These are phyloP conservation scores for Andrena fulva DNA, from an alignment of 2,888 invertebrate species.

Conservation along the genomic window DNA sequence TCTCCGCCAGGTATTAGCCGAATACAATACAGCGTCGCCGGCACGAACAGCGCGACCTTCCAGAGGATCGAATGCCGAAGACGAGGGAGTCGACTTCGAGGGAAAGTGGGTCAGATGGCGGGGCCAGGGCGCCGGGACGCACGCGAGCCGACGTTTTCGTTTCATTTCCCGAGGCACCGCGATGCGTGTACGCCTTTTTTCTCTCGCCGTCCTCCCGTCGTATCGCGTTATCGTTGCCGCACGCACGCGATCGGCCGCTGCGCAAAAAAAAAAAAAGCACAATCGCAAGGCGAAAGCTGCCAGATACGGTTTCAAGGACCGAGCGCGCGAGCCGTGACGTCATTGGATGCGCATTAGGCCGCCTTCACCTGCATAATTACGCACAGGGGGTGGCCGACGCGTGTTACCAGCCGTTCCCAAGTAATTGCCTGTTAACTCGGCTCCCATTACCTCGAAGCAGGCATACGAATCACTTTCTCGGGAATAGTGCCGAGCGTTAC, in stretches of 20 bases:
- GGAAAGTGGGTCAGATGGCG: conserved; percentile 54
- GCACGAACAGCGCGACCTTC: conserved; percentile 40
- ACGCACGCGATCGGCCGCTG: conserved; percentile 53
- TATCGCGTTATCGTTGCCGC: conserved; percentile 39
- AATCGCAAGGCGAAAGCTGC: not conserved
- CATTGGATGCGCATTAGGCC: conserved; percentile 27
- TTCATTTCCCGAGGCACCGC: not conserved
- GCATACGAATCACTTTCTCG: not conserved
- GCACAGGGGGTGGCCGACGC: conserved; percentile 2
- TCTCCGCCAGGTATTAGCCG: not conserved
- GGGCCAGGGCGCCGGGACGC: conserved; percentile 21
- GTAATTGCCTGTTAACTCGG: conserved; percentile 1
- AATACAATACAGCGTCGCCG: not conserved
- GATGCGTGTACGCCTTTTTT: conserved; percentile 55
- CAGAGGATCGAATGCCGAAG: conserved; percentile 47
- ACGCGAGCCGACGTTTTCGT: conserved; percentile 49
- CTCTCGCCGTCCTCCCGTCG: not conserved
- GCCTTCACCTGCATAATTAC: conserved; percentile 44
- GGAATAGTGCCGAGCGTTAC: not conserved
- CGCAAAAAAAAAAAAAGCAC: conserved; percentile 29
- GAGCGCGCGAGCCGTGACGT: conserved; percentile 9
- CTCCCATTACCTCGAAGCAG: not conserved
- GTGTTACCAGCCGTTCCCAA: not conserved
- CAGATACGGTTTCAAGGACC: conserved; percentile 38
- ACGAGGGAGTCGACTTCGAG: conserved; percentile 15